These are phyloP conservation scores for Hydra vulgaris DNA, from an alignment of 30 jellyfish, hydroid and myxozoan species.

Conservation along the genomic window DNA sequence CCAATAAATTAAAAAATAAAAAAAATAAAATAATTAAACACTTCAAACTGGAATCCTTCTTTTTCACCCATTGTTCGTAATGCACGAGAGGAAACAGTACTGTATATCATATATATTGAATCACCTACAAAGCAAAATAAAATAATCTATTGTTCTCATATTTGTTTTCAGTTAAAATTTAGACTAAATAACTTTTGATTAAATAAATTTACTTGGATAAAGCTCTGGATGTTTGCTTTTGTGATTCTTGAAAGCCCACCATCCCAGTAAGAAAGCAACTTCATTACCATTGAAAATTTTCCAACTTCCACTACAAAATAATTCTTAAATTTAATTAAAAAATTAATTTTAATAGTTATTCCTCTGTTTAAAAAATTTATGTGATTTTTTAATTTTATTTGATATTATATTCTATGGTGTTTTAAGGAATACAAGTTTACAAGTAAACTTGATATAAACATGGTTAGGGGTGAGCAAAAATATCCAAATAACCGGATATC, in stretches of 20 bases:
- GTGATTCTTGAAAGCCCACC: slow-evolving; percentile 80
- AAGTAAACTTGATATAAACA: too few relatives aligned
- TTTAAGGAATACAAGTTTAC: too few relatives aligned
- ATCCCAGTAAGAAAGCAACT: slow-evolving; percentile 69
- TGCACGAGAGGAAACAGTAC: slow-evolving; percentile 71
- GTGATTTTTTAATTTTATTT: too few relatives aligned
- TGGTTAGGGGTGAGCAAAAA: too few relatives aligned
- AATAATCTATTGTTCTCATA: background rate
- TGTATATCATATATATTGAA: slow-evolving; percentile 70
- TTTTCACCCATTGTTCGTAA: slow-evolving; percentile 57
- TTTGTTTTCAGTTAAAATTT: background rate
- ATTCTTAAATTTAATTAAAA: too few relatives aligned
- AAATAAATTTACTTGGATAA: slow-evolving; percentile 53
- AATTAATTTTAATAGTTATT: too few relatives aligned
- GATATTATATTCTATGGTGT: too few relatives aligned
- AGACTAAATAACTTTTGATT: too few relatives aligned
- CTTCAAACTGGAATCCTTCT: slow-evolving; percentile 71
- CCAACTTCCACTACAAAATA: slow-evolving; percentile 58
- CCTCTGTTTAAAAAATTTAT: too few relatives aligned
- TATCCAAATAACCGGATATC: too few relatives aligned
- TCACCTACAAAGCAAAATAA: slow-evolving; percentile 37
- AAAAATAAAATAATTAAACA: slow-evolving; percentile 1
- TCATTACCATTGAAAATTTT: slow-evolving; percentile 84
- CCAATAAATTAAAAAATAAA: background rate
- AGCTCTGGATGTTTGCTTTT: slow-evolving; percentile 34